Base-by-base conservation (phyloP, 1,140 invertebrate species). In the Brachionus koreanus region DNA sequence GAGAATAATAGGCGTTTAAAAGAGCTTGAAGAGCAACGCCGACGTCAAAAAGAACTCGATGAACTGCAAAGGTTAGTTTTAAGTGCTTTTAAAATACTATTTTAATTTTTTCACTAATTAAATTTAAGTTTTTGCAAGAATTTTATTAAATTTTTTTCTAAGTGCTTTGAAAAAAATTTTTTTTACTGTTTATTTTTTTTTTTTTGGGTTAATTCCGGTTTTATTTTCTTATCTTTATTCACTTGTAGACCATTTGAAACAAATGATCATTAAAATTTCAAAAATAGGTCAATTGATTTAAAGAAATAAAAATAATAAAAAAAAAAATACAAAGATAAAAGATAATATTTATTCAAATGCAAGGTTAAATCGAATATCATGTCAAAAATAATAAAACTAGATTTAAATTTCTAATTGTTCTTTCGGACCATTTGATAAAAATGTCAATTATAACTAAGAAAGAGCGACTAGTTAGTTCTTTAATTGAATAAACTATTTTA, bases 1-100 rank as follows among this genome's bases (percentile, higher is more conserved):
- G 76, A 79, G 76, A 79, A 79, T 61, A 79, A 79, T 25, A 25
- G 76, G n/a, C 46, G 46, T 13, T 25, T 79, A 5, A 79, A 79
- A 25, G 46, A 79, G 16, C 33, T 79, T 2, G 76, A 79, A n/a
- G 49, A 61, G 23, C 35, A 79, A 19, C 29, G 61, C 19, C 23
- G 76, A n/a, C 35, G 76, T 16, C 46, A 61, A 16, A 61, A 77
- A 10, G 74, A 77, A 52, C 37, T 52, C 13, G 74, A 69, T 33
- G 37, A 69, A 39, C 16, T 69, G 7, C 65, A 69, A 69, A 69
- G 65, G 65, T 69, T 37, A 65, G 25, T 10, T n/a, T n/a, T n/a
- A n/a, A n/a, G n/a, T n/a, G n/a, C n/a, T n/a, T n/a, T n/a, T n/a
- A n/a, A n/a, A n/a, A n/a, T n/a, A n/a, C n/a, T n/a, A n/a, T n/a